These are phyloP conservation scores for Oryzias dopingdopingensis DNA, from an alignment of 2,797 vertebrate species.

Conservation along the genomic window DNA sequence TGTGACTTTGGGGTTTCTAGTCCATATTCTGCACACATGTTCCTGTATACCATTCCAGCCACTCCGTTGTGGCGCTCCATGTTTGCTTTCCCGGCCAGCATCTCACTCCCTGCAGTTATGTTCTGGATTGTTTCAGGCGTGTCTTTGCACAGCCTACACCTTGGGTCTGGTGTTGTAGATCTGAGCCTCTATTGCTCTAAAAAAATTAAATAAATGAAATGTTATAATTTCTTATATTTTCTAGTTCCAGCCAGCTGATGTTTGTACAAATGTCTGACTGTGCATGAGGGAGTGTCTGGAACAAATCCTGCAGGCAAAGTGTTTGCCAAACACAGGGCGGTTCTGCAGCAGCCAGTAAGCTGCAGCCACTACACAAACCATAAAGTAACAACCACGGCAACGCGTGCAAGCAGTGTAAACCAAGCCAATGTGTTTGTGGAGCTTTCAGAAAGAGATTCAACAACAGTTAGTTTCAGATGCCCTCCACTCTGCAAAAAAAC, in stretches of 20 bases:
- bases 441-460: neutral
- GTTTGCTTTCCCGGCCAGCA: no score
- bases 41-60: no score
- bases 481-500: neutral
- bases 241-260: slow-evolving; percentile 13
- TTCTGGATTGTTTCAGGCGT: no score
- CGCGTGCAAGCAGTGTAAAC: slow-evolving; percentile 13
- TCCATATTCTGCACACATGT: no score
- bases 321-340: slow-evolving; percentile 61
- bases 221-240: neutral
- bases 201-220: neutral
- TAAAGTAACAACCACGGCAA: slow-evolving; percentile 21
- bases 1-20: no score
- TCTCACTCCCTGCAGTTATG: no score
- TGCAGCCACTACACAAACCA: slow-evolving; percentile 38
- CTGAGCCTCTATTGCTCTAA: no score
- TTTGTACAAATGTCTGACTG: slow-evolving; percentile 24
- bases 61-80: no score
- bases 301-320: slow-evolving; percentile 23
- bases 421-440: slow-evolving; percentile 7
- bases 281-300: slow-evolving; percentile 48
- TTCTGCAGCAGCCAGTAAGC: slow-evolving; percentile 42
- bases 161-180: no score
- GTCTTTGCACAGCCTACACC: no score
- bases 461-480: neutral